phyloP scores from a whole-genome alignment of 2,113 vertebrate species.

The Toxostoma redivivum region DNA sequence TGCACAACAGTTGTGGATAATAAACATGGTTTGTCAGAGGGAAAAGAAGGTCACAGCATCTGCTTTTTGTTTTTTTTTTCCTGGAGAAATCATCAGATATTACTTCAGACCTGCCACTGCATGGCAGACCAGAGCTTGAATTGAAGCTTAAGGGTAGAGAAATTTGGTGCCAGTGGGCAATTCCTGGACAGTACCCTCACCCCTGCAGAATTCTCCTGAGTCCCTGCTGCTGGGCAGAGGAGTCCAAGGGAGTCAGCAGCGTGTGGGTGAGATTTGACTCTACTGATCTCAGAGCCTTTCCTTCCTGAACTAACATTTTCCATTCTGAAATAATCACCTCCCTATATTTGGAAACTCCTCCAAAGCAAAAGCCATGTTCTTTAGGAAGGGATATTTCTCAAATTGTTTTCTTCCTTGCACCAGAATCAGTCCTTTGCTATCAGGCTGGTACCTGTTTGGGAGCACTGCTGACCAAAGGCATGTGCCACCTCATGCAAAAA shows the following conservation, averaged over 20 bases:
- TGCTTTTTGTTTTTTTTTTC: background rate
- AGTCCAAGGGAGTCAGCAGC: background rate
- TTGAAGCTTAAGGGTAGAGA: fast-evolving
- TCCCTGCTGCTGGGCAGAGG: background rate
- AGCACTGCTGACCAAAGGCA: background rate
- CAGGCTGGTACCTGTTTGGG: background rate
- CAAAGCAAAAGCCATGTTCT: background rate
- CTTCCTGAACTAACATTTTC: constrained; percentile 64
- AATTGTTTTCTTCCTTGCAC: background rate
- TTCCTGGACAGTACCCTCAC: background rate
- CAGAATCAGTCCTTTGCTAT: background rate
- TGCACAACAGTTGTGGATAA: background rate
- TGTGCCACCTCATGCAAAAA: background rate
- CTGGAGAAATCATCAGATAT: background rate
- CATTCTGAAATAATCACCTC: constrained; percentile 46
- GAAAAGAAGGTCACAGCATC: background rate
- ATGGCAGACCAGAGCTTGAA: background rate
- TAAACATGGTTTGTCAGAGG: background rate
- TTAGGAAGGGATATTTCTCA: background rate
- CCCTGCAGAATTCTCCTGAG: background rate
- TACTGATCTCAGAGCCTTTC: constrained; percentile 61
- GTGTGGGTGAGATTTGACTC: constrained; percentile 14
- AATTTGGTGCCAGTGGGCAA: background rate
- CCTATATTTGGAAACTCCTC: constrained; percentile 33
- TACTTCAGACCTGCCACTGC: background rate